phyloP scores from a whole-genome alignment of 1,140 invertebrate species.

The Drosophila watanabei region DNA sequence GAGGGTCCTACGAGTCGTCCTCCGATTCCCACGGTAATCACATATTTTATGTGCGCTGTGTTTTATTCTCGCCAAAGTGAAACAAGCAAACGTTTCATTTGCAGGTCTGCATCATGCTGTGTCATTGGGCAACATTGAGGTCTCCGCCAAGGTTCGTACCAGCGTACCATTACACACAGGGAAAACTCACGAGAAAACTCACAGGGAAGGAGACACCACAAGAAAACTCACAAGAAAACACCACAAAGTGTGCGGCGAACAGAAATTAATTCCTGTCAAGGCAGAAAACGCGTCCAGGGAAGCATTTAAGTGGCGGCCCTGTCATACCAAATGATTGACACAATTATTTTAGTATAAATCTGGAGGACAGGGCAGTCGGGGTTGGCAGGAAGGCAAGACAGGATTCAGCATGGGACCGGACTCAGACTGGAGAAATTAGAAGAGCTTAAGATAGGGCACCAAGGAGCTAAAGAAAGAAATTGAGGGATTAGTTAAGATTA shows the following conservation, averaged over 20 bases:
- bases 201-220: background rate
- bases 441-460: background rate
- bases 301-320: constrained; percentile 18
- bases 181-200: constrained; percentile 2
- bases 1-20: constrained; percentile 39
- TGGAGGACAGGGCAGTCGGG: background rate
- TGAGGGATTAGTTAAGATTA: constrained; percentile 12
- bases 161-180: background rate
- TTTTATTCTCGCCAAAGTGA: constrained; percentile 40
- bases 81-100: constrained; percentile 58
- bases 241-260: constrained; percentile 42
- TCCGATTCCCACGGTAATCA: constrained; percentile 39
- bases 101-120: constrained; percentile 86
- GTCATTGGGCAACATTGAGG: constrained; percentile 86
- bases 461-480: constrained; percentile 9
- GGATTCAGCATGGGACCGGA: constrained; percentile 1
- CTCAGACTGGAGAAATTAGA: constrained; percentile 4
- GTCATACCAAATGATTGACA: constrained; percentile 40
- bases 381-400: background rate
- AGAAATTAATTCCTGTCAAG: constrained; percentile 38
- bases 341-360: constrained; percentile 37
- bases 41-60: constrained; percentile 39
- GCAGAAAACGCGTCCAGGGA: constrained; percentile 8
- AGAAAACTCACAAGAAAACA: constrained; percentile 15
- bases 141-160: constrained; percentile 84